Percentiles rank a stretch among this genome's conserved stretches.
Conservation (phyloP, 2,797 vertebrate genomes). For the Propithecus perrieri region DNA sequence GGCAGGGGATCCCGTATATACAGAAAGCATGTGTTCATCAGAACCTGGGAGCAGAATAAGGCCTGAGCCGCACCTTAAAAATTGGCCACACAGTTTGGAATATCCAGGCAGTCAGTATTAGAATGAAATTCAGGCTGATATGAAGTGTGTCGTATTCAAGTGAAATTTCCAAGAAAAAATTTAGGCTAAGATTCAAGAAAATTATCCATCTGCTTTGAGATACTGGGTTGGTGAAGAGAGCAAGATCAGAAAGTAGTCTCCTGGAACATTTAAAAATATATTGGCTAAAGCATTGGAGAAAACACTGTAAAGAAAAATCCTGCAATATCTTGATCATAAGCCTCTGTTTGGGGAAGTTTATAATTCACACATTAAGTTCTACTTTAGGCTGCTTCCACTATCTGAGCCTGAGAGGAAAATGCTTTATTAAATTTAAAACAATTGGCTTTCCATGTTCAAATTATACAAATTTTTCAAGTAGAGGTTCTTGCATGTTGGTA, state of each 20-base stretch:
- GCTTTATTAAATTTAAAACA: slow-evolving; percentile 73
- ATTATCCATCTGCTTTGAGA: not conserved
- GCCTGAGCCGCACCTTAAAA: not conserved
- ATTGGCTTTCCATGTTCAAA: slow-evolving; percentile 74
- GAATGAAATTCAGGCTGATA: not conserved
- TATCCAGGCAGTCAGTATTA: not conserved
- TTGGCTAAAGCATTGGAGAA: not conserved
- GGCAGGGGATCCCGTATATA: not conserved
- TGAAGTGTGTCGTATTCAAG: not conserved
- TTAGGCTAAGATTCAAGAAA: not conserved
- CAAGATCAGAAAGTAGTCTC: slow-evolving; percentile 10
- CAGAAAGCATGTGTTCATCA: not conserved
- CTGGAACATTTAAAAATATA: slow-evolving; percentile 42
- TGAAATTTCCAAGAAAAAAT: slow-evolving; percentile 42
- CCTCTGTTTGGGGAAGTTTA: slow-evolving; percentile 61
- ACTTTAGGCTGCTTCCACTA: slow-evolving; percentile 51
- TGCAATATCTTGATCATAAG: not conserved
- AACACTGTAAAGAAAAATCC: not conserved
- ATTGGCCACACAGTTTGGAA: not conserved
- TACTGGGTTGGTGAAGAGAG: not conserved
- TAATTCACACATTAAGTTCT: slow-evolving; percentile 66
- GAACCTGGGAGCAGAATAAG: not conserved
- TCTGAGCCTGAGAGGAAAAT: slow-evolving; percentile 62
- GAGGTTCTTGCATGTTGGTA: slow-evolving; percentile 3
- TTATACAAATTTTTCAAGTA: slow-evolving; percentile 68